These are phyloP conservation scores for Dermatemys mawii DNA, from an alignment of 2,113 vertebrate genomes.

Conservation along the genomic window DNA sequence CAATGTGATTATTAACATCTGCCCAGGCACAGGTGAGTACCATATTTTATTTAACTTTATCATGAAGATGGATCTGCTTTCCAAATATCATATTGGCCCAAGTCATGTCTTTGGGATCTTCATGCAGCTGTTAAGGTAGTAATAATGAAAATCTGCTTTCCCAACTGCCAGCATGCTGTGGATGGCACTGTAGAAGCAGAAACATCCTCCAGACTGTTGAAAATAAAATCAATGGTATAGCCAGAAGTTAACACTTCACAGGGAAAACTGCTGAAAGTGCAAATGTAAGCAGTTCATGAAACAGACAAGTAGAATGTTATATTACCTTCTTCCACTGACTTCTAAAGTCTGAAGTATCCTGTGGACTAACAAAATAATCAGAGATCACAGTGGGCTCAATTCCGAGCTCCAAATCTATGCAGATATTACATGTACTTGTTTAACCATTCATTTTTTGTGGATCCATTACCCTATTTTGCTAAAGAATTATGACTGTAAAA, in stretches of 20 bases:
- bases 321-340: background rate
- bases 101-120: conserved; percentile 32
- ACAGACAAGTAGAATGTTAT: background rate
- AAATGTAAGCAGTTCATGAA: background rate
- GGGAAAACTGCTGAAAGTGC: conserved; percentile 13
- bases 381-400: background rate
- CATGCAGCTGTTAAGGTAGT: conserved; percentile 39
- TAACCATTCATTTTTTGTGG: background rate
- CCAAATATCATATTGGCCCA: conserved; percentile 19
- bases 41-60: background rate
- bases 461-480: background rate
- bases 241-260: conserved; percentile 13
- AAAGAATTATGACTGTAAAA: background rate
- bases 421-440: background rate
- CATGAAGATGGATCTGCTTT: conserved; percentile 17
- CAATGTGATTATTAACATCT: conserved; percentile 61
- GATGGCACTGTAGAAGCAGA: background rate
- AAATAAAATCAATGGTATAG: background rate
- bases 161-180: background rate
- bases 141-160: conserved; percentile 34
- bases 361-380: conserved; percentile 16
- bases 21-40: conserved; percentile 31
- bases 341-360: background rate
- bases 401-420: background rate
- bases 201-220: background rate